Percentiles rank a stretch among this genome's conserved stretches.
Conservation (phyloP, 2,888 invertebrate genomes). For the Stictocephala bisonia region DNA sequence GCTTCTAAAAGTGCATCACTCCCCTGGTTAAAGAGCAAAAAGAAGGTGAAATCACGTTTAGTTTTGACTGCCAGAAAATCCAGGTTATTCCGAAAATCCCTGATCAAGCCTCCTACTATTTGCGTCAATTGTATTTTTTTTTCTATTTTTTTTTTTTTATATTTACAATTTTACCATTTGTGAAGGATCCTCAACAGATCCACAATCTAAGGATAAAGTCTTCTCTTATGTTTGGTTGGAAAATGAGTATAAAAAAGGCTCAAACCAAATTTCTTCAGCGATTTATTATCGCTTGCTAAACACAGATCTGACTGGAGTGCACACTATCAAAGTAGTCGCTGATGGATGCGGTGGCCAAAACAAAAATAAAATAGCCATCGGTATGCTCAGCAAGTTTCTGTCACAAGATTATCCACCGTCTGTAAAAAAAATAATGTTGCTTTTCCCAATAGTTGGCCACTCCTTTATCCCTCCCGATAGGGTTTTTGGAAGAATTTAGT, state of each 20-base stretch:
- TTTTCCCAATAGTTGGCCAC: conserved; percentile 60
- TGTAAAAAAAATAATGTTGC: conserved; percentile 52
- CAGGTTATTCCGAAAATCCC: too few relatives aligned
- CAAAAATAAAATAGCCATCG: conserved; percentile 60
- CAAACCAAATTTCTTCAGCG: conserved; percentile 28
- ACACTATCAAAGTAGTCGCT: conserved; percentile 36
- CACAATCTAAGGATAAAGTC: conserved; percentile 11
- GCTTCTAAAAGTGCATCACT: too few relatives aligned
- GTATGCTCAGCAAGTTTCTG: conserved; percentile 58
- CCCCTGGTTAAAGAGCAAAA: too few relatives aligned
- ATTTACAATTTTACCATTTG: conserved; percentile 49
- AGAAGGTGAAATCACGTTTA: too few relatives aligned
- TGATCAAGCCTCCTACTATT: too few relatives aligned
- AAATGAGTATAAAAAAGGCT: conserved; percentile 23
- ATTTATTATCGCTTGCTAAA: conserved; percentile 23
- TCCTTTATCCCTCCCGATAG: conserved; percentile 60
- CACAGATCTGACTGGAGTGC: background rate
- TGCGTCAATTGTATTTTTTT: too few relatives aligned
- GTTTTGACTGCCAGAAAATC: too few relatives aligned
- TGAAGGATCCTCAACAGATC: conserved; percentile 26
- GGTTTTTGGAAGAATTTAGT: conserved; percentile 59
- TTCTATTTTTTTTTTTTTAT: too few relatives aligned
- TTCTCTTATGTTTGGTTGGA: conserved; percentile 35
- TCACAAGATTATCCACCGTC: conserved; percentile 39
- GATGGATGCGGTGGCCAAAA: conserved; percentile 55